Evolutionary conservation across 2,113 vertebrate species (phyloP), one percentile per base, ranked within the genome.

Genomic region (Centropristis striata): DNA sequence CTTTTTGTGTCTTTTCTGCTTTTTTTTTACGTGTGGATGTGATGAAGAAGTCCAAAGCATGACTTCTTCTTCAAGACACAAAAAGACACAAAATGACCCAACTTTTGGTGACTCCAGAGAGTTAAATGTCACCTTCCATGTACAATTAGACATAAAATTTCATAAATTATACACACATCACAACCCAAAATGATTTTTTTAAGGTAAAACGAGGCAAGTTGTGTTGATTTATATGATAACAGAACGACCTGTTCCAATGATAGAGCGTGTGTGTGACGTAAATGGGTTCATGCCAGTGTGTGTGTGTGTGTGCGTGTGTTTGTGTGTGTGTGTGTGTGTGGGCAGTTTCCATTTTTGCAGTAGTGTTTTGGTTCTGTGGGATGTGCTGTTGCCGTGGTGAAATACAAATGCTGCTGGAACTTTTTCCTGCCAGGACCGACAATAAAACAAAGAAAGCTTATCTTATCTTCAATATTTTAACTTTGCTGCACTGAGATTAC

Each of bases 301-400:
- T 41, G 32, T n/a, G n/a, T 41, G 18, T 16, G 21, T 41, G 27
- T 12, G 28, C 63, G 37, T 59, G 39, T 16, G 25, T 8, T 8
- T 42, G 16, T 4, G 27, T 12, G 28, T 67, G 37, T 59, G 39
- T 16, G 25, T 8, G 11, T 42, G 16, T 4, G 27, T 37, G 10
- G 5, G 32, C 18, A 36, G 16, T 44, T 47, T 50, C 15, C 32
- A 50, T 14, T 51, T 27, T 12, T 28, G 6, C 44, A 65, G 54
- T 57, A 57, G 60, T 71, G 28, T 69, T 67, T 68, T 44, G 25
- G 28, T 44, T 85, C 77, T 64, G 42, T 57, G 20, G 57, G 63
- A 63, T 78, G 46, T 55, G 50, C 59, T 55, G 88, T 85, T 85
- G 64, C 65, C n/a, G 50, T 75, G 69, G 59, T 4, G 54, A 80